phyloP scores from a whole-genome alignment of 2,888 invertebrate species.

The Mimas tiliae region DNA sequence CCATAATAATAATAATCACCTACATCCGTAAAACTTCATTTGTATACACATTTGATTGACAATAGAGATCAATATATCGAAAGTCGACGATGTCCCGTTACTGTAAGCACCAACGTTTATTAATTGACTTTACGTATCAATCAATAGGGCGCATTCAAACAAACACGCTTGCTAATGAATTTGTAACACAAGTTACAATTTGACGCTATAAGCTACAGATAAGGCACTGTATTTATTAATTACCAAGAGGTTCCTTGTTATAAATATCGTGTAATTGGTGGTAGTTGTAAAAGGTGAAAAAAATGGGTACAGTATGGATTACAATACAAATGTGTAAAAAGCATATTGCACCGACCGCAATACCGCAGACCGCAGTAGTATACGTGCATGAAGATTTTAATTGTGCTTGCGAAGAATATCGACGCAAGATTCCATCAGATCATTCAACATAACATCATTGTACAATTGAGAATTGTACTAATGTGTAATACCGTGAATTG shows the following conservation, averaged over 20 bases:
- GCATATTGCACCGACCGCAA: not conserved
- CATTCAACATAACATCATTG: too few species aligned
- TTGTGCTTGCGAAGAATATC: too few species aligned
- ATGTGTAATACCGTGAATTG: too few species aligned
- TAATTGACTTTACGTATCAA: constrained; percentile 16
- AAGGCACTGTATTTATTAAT: constrained; percentile 14
- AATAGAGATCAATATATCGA: constrained; percentile 8
- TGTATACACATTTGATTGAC: not conserved
- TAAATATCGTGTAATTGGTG: not conserved
- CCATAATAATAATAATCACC: not conserved
- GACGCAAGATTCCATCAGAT: too few species aligned
- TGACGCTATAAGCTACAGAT: not conserved
- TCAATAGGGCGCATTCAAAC: not conserved
- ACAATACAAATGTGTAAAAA: not conserved
- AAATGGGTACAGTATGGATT: too few species aligned
- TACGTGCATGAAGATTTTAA: too few species aligned
- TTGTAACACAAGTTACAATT: not conserved
- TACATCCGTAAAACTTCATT: not conserved
- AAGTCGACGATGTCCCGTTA: constrained; percentile 13
- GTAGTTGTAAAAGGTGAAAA: not conserved
- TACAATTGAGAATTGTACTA: too few species aligned
- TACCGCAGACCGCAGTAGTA: too few species aligned
- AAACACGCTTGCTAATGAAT: not conserved
- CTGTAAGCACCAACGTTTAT: constrained; percentile 10
- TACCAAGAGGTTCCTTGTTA: not conserved